Evolutionary conservation across 2,797 vertebrate species (phyloP), one percentile per base, ranked within the genome.

Genomic region (Yasuhikotakia modesta): DNA sequence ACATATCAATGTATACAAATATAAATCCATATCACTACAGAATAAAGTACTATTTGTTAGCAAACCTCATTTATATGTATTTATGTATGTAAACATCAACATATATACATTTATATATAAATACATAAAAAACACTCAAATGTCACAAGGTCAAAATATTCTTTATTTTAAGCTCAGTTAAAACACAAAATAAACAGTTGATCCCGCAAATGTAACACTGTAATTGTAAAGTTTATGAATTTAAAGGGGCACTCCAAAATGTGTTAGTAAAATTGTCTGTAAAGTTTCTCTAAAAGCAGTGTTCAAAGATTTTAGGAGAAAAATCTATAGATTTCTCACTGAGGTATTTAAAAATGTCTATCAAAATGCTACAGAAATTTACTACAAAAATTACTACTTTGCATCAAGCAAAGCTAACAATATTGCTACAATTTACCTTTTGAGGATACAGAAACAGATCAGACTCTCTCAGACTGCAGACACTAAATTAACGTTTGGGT

Each of bases 111-210:
- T 27, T n/a, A n/a, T n/a, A n/a, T n/a, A n/a, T n/a, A n/a, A n/a
- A n/a, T n/a, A n/a, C n/a, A n/a, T n/a, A n/a, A n/a, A n/a, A n/a
- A 35, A 78, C 48, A 70, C 11, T 6, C n/a, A n/a, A 60, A 22
- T 19, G 60, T 66, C 21, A 61, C 14, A 63, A 43, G 43, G 48
- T 58, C 61, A 72, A 64, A 35, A 27, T 22, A 63, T 30, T 70
- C 13, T 80, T 80, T 75, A 80, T 80, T 80, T 63, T 12, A 64
- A 80, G 66, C 46, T 55, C 32, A 80, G 7, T 55, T 22, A 52
- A 19, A 39, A 14, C 22, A 43, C 73, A n/a, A 5, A 58, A 10
- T 65, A 43, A 55, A 35, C 10, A 22, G 53, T 32, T 27, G n/a
- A 80, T 58, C 48, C 73, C 39, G 22, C 52, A 43, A 32, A 53